A percentile compares a stretch with the other conserved stretches of the same genome.
Conservation (phyloP, 2,113 vertebrate genomes). For the Poicephalus meyeri region DNA sequence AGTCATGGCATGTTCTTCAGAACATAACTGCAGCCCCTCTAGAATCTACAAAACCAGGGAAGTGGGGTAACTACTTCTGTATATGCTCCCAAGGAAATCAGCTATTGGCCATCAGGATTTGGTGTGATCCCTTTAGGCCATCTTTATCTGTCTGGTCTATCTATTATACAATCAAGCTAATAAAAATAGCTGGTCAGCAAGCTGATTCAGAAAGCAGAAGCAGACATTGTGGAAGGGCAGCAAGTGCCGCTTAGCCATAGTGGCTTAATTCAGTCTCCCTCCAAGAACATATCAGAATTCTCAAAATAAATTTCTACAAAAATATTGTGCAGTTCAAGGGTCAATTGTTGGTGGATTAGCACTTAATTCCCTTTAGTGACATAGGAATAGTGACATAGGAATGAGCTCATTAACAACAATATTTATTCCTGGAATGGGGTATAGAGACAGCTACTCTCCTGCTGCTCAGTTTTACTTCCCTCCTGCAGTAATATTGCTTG, state of each 20-base stretch:
- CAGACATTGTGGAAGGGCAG: not conserved
- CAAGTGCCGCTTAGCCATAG: not conserved
- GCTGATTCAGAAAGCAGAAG: not conserved
- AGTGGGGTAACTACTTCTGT: not conserved
- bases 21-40: not conserved
- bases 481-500: conserved; percentile 42
- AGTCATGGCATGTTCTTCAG: not conserved
- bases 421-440: conserved; percentile 53
- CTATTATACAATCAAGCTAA: not conserved
- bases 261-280: not conserved
- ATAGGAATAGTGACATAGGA: conserved; percentile 2
- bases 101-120: not conserved
- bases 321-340: conserved; percentile 53
- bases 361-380: conserved; percentile 7
- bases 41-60: not conserved
- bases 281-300: not conserved
- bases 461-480: conserved; percentile 51
- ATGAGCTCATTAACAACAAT: conserved; percentile 68
- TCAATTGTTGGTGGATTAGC: conserved; percentile 44
- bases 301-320: conserved; percentile 9
- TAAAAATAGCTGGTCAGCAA: not conserved
- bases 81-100: not conserved
- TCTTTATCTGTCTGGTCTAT: not conserved
- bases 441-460: conserved; percentile 30
- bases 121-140: not conserved